phyloP scores from a whole-genome alignment of 2,797 vertebrate species.

The Schizopygopsis pylzovi region DNA sequence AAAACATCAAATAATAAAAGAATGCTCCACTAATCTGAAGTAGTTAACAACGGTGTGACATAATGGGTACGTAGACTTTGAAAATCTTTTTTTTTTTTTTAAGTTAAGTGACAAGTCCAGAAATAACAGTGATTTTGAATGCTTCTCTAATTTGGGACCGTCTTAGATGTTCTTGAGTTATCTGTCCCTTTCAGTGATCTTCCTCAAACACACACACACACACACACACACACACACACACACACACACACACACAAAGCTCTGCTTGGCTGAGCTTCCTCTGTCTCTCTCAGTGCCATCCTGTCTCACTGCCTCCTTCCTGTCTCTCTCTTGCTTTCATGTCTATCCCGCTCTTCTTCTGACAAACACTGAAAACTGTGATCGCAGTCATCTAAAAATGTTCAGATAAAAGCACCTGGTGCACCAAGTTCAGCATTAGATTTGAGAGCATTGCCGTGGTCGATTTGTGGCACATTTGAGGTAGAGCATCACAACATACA shows the following conservation, averaged over 20 bases:
- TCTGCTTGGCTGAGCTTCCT: conserved; percentile 41
- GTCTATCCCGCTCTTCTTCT: conserved; percentile 2
- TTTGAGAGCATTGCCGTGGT: neutral
- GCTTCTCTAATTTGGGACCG: conserved; percentile 39
- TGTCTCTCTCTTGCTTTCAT: conserved; percentile 5
- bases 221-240: conserved; percentile 29
- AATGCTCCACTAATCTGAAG: conserved; percentile 29
- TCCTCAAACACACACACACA: conserved; percentile 44
- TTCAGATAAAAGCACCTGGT: conserved; percentile 3
- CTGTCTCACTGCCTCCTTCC: conserved; percentile 33
- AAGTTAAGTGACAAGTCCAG: neutral
- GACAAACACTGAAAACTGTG: conserved; percentile 23
- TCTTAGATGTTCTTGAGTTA: conserved; percentile 47
- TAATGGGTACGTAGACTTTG: conserved; percentile 36
- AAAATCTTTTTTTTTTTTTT: neutral
- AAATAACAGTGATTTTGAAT: conserved; percentile 39
- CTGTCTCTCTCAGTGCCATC: conserved; percentile 46
- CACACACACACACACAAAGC: conserved; percentile 34
- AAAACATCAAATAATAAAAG: conserved; percentile 34
- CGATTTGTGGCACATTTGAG: neutral
- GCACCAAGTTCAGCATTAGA: neutral
- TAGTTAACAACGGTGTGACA: conserved; percentile 37
- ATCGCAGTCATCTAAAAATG: neutral
- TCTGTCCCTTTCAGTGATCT: conserved; percentile 49
- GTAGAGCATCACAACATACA: neutral